phyloP scores from a whole-genome alignment of 2,888 invertebrate species.

The Platerodrilus igneus region DNA sequence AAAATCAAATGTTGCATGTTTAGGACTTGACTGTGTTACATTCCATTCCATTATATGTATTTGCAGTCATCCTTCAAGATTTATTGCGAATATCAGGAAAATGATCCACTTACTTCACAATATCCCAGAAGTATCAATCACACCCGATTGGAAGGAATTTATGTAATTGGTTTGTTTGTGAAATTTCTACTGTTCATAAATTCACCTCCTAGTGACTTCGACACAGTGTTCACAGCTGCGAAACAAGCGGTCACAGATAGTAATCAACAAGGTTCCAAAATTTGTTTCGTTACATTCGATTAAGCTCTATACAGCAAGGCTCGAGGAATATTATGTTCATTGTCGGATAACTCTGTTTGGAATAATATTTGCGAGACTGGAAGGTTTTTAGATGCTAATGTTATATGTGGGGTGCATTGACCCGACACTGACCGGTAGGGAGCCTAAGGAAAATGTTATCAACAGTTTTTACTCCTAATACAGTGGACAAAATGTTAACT shows the following conservation, averaged over 20 bases:
- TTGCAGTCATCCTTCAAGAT: slow-evolving; percentile 13
- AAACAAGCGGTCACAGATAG: no score
- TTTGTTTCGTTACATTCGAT: no score
- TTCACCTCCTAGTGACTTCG: slow-evolving; percentile 19
- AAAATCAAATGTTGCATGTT: no score
- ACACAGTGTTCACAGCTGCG: no score
- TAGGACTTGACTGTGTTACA: slow-evolving; percentile 7
- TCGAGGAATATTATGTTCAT: slow-evolving; percentile 24
- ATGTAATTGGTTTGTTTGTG: slow-evolving; percentile 12
- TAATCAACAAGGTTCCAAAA: no score
- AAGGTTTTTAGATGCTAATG: slow-evolving; percentile 20
- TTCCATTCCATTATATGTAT: slow-evolving; percentile 7
- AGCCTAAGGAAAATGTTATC: slow-evolving; percentile 24
- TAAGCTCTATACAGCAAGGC: no score
- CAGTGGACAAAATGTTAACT: slow-evolving; percentile 24
- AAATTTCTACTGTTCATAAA: slow-evolving; percentile 23
- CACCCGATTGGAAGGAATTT: slow-evolving; percentile 13
- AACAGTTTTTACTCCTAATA: slow-evolving; percentile 21
- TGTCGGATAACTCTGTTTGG: no score
- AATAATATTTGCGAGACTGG: slow-evolving; percentile 17
- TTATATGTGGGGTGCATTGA: slow-evolving; percentile 26
- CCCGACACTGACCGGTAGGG: slow-evolving; percentile 28
- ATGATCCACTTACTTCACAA: slow-evolving; percentile 1
- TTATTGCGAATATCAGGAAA: slow-evolving; percentile 10
- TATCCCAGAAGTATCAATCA: slow-evolving; percentile 5